A percentile compares a stretch with the other conserved stretches of the same genome.
Conservation (phyloP, 2,888 invertebrate species). For the Tetragonula carbonaria region DNA sequence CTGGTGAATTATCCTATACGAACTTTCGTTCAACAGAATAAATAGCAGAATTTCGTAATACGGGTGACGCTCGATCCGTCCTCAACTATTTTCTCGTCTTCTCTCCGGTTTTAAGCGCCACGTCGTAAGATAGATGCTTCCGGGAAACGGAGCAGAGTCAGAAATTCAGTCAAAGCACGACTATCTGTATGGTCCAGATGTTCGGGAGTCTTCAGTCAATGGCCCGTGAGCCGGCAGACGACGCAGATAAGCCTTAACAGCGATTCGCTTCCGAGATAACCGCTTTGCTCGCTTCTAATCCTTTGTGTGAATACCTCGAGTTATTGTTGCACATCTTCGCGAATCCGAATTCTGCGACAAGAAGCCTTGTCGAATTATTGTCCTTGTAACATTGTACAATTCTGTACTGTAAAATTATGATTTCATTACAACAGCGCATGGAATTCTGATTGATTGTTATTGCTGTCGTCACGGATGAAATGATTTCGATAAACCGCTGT, state of each 20-base stretch:
- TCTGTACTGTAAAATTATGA: neutral
- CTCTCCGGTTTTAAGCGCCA: slow-evolving; percentile 43
- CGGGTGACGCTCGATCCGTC: neutral
- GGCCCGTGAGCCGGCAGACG: slow-evolving; percentile 74
- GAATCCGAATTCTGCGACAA: neutral
- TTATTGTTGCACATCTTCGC: slow-evolving; percentile 35
- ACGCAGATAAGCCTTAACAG: slow-evolving; percentile 68
- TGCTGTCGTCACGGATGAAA: too few species aligned
- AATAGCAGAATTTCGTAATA: slow-evolving; percentile 18
- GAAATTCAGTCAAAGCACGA: slow-evolving; percentile 68
- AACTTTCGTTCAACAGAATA: neutral
- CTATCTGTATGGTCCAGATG: slow-evolving; percentile 78
- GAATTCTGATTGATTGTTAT: too few species aligned
- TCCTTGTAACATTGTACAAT: neutral
- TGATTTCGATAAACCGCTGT: too few species aligned
- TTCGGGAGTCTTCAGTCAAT: slow-evolving; percentile 72
- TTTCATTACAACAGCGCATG: neutral
- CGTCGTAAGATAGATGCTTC: slow-evolving; percentile 75
- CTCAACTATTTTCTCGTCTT: slow-evolving; percentile 1
- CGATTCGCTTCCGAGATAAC: slow-evolving; percentile 64
- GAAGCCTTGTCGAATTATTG: neutral
- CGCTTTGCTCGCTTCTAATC: slow-evolving; percentile 37
- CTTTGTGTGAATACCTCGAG: slow-evolving; percentile 10
- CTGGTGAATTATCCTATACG: too few species aligned
- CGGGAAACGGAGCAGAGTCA: slow-evolving; percentile 71